phyloP scores from a whole-genome alignment of 2,797 vertebrate species.

The Scyliorhinus canicula region DNA sequence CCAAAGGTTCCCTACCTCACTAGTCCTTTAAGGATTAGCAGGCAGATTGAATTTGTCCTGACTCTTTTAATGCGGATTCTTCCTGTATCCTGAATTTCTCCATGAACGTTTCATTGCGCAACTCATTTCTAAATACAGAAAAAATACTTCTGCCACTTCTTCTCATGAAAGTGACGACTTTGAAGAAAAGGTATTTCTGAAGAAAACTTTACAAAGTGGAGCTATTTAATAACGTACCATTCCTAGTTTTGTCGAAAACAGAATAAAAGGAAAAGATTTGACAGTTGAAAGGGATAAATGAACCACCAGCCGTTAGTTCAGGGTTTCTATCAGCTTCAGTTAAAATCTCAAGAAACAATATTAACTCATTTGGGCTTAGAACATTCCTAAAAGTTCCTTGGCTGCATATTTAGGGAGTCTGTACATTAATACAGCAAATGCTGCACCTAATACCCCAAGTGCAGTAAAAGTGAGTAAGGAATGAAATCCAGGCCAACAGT shows the following conservation, averaged over 20 bases:
- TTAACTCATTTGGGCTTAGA: neutral
- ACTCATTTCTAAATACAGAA: neutral
- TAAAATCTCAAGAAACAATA: neutral
- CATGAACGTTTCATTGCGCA: neutral
- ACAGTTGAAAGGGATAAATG: neutral
- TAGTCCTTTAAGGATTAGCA: neutral
- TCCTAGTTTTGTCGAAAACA: neutral
- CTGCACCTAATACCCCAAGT: neutral
- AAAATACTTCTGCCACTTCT: neutral
- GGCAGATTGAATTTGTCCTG: neutral
- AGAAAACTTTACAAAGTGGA: neutral
- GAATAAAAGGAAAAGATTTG: neutral
- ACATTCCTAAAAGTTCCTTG: neutral
- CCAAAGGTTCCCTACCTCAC: neutral
- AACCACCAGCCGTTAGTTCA: neutral
- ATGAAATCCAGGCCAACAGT: neutral
- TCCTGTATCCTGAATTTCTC: neutral
- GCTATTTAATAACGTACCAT: neutral
- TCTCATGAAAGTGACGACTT: neutral
- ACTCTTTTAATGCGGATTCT: neutral
- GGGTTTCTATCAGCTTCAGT: neutral
- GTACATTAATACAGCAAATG: neutral
- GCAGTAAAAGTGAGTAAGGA: neutral
- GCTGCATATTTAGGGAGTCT: neutral
- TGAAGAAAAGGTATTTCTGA: neutral